These are phyloP conservation scores for Oxyteleia sp. DNA, from an alignment of 2,888 invertebrate genomes.

Conservation along the genomic window DNA sequence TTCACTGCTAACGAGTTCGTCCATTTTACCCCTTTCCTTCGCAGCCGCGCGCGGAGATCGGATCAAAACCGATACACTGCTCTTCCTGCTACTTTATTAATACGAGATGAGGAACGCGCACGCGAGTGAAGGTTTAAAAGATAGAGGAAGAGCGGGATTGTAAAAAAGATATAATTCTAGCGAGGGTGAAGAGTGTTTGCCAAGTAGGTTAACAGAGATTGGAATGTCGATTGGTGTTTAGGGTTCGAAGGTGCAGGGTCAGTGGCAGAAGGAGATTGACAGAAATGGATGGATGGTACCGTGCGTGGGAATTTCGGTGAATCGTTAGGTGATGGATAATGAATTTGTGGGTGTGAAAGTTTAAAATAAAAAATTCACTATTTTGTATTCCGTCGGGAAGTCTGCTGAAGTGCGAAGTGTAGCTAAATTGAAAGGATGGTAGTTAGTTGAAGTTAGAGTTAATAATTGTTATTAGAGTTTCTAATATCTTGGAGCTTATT, in stretches of 20 bases:
- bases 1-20: constrained; percentile 73
- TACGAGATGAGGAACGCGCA: constrained; percentile 23
- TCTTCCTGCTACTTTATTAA: constrained; percentile 46
- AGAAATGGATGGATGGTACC: neutral
- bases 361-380: no score
- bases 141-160: neutral
- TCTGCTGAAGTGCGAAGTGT: no score
- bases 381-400: no score
- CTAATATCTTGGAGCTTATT: no score
- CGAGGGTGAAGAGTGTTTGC: neutral
- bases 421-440: no score
- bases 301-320: neutral
- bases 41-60: constrained; percentile 28
- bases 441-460: no score
- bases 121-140: neutral
- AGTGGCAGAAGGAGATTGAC: constrained; percentile 5
- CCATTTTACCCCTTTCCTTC: constrained; percentile 54
- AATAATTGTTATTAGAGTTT: no score
- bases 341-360: neutral
- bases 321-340: constrained; percentile 3
- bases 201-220: neutral
- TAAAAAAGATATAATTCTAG: neutral
- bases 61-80: constrained; percentile 64
- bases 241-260: neutral
- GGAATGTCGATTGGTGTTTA: neutral